A percentile compares a stretch with the other conserved stretches of the same genome.
phyloP scores from a whole-genome alignment of 2,797 vertebrate genomes.

The Sebastes hopkinsi region DNA sequence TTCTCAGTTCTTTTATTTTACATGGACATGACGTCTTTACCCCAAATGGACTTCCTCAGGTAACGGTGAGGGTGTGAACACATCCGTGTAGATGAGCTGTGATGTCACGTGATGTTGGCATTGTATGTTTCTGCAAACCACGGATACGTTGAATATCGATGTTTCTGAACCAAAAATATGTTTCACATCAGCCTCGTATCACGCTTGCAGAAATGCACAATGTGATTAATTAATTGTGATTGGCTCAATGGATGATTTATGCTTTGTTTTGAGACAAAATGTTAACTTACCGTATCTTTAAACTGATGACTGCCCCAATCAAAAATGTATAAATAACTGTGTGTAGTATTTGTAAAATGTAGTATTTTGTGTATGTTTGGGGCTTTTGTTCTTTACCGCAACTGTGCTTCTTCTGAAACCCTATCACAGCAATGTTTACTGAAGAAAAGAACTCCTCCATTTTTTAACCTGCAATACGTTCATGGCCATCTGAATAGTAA shows the following conservation, averaged over 20 bases:
- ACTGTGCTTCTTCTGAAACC: conserved; percentile 14
- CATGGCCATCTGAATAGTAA: conserved; percentile 73
- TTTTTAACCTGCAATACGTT: conserved; percentile 28
- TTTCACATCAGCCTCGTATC: no score
- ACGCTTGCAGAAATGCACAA: no score
- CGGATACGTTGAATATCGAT: no score
- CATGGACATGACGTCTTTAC: background rate
- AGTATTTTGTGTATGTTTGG: background rate
- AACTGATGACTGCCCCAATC: conserved; percentile 1
- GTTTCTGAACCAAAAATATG: no score
- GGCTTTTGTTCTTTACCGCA: conserved; percentile 8
- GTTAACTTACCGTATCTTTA: background rate
- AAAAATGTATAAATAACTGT: conserved; percentile 6
- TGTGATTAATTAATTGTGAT: background rate
- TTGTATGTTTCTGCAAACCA: no score
- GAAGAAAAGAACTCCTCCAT: conserved; percentile 28
- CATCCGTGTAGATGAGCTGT: no score
- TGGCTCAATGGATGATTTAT: background rate
- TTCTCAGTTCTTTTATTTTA: background rate
- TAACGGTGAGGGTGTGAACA: background rate
- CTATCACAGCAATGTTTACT: conserved; percentile 38
- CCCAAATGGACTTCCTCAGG: background rate
- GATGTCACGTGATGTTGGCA: no score
- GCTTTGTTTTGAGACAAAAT: conserved; percentile 22
- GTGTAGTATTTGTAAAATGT: background rate